Base-by-base conservation (phyloP, 2,888 invertebrate species). In the Catocala fraxini region DNA sequence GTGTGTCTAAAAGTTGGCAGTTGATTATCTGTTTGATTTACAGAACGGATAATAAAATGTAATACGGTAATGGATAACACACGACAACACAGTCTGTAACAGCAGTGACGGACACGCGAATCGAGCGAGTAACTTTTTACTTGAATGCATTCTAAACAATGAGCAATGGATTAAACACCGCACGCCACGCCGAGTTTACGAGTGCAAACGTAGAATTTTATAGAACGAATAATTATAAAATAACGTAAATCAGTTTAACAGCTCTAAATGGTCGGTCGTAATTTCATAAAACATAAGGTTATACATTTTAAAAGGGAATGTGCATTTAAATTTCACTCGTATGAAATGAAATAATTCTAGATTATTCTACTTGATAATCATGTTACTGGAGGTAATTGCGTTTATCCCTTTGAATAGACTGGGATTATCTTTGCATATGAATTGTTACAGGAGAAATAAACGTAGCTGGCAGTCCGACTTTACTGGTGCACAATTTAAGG, bases 41-140 rank as follows among this genome's bases (percentile, higher is more conserved):
- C 79, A 74, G 70, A 74, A 79, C 51, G 76, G 78, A 84, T 82
- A 84, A 83, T 84, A 75, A 81, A 84, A 81, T 79, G 79, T 83
- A 85, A 83, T 86, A 80, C 75, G 59, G 80, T 89, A 87, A 88
- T 88, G 85, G 84, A 81, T 74, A 77, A 79, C 80, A 77, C 77
- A 77, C 74, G 70, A 77, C 25, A 25, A 25, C 25, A 25, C 25
- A 25, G 25, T 25, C 73, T 73, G 71, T 66, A 71, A 70, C 73
- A 82, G 83, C 81, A 84, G 80, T 85, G 83, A 85, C 83, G 77
- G 81, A 70, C 88, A 88, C 87, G 88, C 86, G 77, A 88, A 77
- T 72, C 66, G 52, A 63, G 64, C 54, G 58, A 62, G 73, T 61
- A 63, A 67, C 70, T 77, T 75, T 79, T 75, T 69, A 58, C 59